Base-by-base conservation (phyloP, 2,888 invertebrate genomes). In the Drosophila dives region DNA sequence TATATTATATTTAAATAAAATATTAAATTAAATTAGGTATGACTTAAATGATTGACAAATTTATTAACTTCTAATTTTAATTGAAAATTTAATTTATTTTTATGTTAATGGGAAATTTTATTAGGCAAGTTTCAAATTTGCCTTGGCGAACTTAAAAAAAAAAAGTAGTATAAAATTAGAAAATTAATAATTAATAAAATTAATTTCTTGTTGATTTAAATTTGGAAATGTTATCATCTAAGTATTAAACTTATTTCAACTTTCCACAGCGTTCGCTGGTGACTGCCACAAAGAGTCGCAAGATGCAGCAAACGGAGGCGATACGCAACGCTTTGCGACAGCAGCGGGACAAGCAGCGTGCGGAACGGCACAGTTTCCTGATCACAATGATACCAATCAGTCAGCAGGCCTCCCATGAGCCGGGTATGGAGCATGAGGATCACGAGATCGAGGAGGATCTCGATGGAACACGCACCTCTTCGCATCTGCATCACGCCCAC, bases 221-320 rank as follows among this genome's bases (percentile, higher is more conserved):
- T n/a, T 11, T 6, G 2, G 3, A 42, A 42, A 5, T 42, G n/a
- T 6, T 42, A 6, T 20, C n/a, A n/a, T 11, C 11, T n/a, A 0
- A 3, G 1, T 6, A 6, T 42, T 42, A 12, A 45, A 12, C 12
- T 45, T 20, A 0, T 12, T 7, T 45, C 3, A 49, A 49, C 4
- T 49, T 49, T 17, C 2, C 20, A 26, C 93, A 98, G 97, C 95
- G 98, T 76, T 98, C 99, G 8, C 93, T 99, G 87, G 99, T 99
- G 54, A 99, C 99, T 33, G 99, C 99, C 12, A 99, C 99, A 0
- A 99, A 99, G 92, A 99, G 99, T 0, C 95, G 99, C 26, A 98
- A 99, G 92, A 99, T 99, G 92, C 99, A 99, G 92, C 99, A 99
- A 93, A 99, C 99, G 26, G 99, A 99, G 93, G 95, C 99, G 70